Evolutionary conservation across 2,888 invertebrate species (phyloP), one percentile per base, ranked within the genome.

Genomic region (Stenoptilia bipunctidactyla): DNA sequence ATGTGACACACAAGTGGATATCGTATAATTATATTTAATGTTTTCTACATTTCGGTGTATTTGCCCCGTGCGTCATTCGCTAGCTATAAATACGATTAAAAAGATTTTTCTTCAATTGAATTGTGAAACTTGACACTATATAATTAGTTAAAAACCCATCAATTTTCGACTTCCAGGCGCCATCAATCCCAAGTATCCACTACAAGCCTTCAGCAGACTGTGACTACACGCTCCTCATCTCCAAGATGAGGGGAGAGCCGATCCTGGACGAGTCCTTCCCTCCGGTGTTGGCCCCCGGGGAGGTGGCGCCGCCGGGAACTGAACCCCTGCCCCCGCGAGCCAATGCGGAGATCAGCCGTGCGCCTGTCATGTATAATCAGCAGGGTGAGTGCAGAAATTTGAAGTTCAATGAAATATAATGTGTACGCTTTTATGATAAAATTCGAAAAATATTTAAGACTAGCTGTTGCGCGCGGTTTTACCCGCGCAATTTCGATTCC

Each of bases 131-230:
- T 30, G 4, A 8, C 30, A 2, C 10, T 8, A 12, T 10, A n/a
- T n/a, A n/a, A n/a, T 8, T 30, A 8, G 30, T 8, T 30, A 8
- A 4, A 4, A 10, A 30, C 30, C n/a, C n/a, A n/a, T n/a, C n/a
- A n/a, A n/a, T n/a, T n/a, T n/a, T n/a, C 10, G 4, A 3, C n/a
- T 39, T 45, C n/a, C 66, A 86, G 85, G 85, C 85, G 0, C 85
- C 85, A 33, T 71, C 80, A 56, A 86, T 88, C 66, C 71, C 90
- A 66, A 66, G 86, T 72, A 90, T 92, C 50, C 87, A 87, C 52
- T 94, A 93, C 77, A 92, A 91, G 59, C 93, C 93, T 9, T 92
- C 92, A 1, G 91, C 92, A 0, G 92, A 94, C 83, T 94, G 94
- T 70, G 90, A 94, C 44, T 96, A 96, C 71, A 92, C 93, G 6